Percentiles rank a stretch among this genome's conserved stretches.
phyloP scores from a whole-genome alignment of 2,888 invertebrate genomes.

The Meghimatium bilineatum region DNA sequence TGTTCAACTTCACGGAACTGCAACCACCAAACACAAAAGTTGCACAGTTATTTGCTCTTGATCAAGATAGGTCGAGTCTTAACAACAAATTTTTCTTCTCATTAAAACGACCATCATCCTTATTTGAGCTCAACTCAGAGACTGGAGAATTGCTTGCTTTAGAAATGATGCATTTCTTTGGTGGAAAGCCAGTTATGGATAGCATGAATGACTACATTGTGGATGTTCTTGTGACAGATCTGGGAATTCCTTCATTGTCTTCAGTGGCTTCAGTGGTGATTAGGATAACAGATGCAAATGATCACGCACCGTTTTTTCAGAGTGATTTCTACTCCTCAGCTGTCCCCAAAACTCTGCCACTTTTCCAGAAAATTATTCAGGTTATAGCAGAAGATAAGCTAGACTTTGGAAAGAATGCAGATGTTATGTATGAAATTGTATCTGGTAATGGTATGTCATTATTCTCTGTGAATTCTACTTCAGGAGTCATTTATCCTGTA shows the following conservation, averaged over 20 bases:
- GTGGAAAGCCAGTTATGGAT: slow-evolving; percentile 50
- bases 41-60: slow-evolving; percentile 68
- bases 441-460: slow-evolving; percentile 86
- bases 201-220: slow-evolving; percentile 66
- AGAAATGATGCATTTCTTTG: slow-evolving; percentile 78
- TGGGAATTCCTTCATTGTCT: slow-evolving; percentile 95
- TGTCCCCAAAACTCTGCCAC: slow-evolving; percentile 82
- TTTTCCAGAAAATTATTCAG: slow-evolving; percentile 85
- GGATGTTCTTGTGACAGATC: slow-evolving; percentile 90
- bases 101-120: slow-evolving; percentile 80
- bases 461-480: slow-evolving; percentile 85
- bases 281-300: slow-evolving; percentile 93
- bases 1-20: slow-evolving; percentile 68
- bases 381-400: slow-evolving; percentile 78
- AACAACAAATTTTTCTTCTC: slow-evolving; percentile 71
- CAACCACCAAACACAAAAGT: slow-evolving; percentile 60
- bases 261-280: slow-evolving; percentile 91
- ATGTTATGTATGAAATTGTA: slow-evolving; percentile 86
- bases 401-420: slow-evolving; percentile 92
- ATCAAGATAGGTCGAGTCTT: slow-evolving; percentile 65
- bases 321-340: slow-evolving; percentile 76
- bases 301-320: slow-evolving; percentile 91
- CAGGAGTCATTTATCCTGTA: slow-evolving; percentile 86
- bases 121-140: slow-evolving; percentile 90
- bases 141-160: slow-evolving; percentile 94